phyloP scores from a whole-genome alignment of 2,797 vertebrate species.

The Cynopterus sphinx region DNA sequence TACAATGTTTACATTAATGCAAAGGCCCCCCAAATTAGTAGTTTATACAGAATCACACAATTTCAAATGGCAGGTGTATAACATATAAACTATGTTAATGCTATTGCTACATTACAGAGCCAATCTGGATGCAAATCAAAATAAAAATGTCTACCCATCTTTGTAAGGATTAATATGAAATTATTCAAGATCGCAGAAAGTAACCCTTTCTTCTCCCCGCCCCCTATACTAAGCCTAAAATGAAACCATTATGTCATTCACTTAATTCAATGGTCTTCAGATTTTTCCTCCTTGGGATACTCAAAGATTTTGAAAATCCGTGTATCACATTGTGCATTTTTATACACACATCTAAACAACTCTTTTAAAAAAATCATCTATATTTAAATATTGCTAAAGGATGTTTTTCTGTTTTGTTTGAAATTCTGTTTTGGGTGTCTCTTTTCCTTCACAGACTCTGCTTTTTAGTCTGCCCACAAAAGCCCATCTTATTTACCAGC shows the following conservation, averaged over 20 bases:
- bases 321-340: neutral
- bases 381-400: neutral
- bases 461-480: neutral
- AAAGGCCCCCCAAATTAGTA: neutral
- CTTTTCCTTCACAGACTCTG: neutral
- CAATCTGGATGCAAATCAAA: neutral
- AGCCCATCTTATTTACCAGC: neutral
- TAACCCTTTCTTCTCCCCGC: neutral
- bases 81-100: neutral
- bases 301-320: neutral
- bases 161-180: neutral
- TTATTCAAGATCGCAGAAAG: neutral
- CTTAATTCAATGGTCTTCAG: neutral
- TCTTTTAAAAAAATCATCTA: neutral
- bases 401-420: neutral
- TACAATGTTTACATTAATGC: neutral
- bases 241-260: neutral
- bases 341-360: neutral
- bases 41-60: neutral
- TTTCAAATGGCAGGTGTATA: neutral
- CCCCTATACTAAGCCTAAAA: neutral
- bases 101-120: neutral
- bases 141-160: neutral
- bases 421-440: conserved; percentile 17
- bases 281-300: neutral